A percentile compares a stretch with the other conserved stretches of the same genome.
Evolutionary conservation across 2,888 invertebrate species (phyloP).

Genomic region (Dicroscelio sp.): DNA sequence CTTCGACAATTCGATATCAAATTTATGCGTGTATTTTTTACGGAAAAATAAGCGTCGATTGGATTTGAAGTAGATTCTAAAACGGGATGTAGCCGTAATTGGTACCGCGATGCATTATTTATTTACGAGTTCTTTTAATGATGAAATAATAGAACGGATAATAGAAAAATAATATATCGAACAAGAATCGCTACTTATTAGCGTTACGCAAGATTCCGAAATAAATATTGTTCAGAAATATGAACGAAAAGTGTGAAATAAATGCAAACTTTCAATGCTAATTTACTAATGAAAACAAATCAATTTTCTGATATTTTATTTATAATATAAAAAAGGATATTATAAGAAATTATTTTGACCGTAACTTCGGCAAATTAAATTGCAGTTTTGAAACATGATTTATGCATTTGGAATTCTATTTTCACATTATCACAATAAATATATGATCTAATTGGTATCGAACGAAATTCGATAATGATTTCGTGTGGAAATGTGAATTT

Average conservation of each 20-base stretch:
- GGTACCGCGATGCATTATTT: slow-evolving; percentile 48
- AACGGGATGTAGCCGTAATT: slow-evolving; percentile 26
- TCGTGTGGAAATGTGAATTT: not conserved
- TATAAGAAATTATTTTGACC: too few species aligned
- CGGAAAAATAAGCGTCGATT: not conserved
- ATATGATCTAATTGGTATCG: not conserved
- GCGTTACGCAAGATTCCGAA: slow-evolving; percentile 40
- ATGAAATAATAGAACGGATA: slow-evolving; percentile 47
- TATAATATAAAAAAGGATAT: too few species aligned
- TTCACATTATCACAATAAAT: too few species aligned
- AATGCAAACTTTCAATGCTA: too few species aligned
- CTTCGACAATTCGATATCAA: too few species aligned
- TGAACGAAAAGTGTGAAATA: slow-evolving; percentile 13
- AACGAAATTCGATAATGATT: not conserved
- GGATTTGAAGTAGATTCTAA: not conserved
- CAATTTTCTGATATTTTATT: too few species aligned
- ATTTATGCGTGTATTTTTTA: too few species aligned
- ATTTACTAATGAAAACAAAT: too few species aligned
- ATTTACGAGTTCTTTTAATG: slow-evolving; percentile 51
- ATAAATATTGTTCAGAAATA: slow-evolving; percentile 29
- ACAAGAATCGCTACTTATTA: slow-evolving; percentile 47
- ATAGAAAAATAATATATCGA: slow-evolving; percentile 58
- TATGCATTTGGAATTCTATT: not conserved
- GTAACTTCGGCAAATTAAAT: not conserved
- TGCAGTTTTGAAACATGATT: not conserved